phyloP scores from a whole-genome alignment of 2,797 vertebrate genomes.

The Acanthurus tractus region DNA sequence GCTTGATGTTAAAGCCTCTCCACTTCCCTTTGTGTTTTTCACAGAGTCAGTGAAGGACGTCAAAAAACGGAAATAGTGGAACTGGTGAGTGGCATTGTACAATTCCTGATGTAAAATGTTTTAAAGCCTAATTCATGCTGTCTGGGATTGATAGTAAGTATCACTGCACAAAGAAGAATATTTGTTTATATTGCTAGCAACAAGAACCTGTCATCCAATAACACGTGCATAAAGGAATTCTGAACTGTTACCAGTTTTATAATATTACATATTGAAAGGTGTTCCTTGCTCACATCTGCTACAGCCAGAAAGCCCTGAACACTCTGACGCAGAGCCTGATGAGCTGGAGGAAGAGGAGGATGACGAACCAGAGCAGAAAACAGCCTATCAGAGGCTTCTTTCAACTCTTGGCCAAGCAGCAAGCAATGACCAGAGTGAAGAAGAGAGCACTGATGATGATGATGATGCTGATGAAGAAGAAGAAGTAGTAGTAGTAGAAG shows the following conservation, averaged over 20 bases:
- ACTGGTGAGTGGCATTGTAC: conserved; percentile 85
- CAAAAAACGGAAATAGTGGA: conserved; percentile 88
- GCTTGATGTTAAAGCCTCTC: not conserved
- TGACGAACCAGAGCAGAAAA: conserved; percentile 84
- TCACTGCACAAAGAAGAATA: not conserved
- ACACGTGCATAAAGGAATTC: not conserved
- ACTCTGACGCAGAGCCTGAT: conserved; percentile 81
- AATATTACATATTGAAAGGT: not conserved
- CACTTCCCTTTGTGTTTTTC: not conserved
- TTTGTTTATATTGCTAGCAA: not conserved
- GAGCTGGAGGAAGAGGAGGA: conserved; percentile 84
- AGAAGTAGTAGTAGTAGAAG: no score
- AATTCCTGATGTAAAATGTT: not conserved
- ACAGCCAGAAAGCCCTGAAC: conserved; percentile 88
- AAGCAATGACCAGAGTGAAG: conserved; percentile 79
- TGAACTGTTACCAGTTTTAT: not conserved
- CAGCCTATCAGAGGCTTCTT: conserved; percentile 92
- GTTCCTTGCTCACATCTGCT: conserved; percentile 11
- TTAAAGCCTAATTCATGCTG: not conserved
- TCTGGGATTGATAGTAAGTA: not conserved
- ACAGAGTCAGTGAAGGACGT: conserved; percentile 86
- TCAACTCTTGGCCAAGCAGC: conserved; percentile 86
- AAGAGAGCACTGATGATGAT: conserved; percentile 81
- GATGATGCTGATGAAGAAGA: conserved; percentile 44
- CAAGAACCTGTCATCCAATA: not conserved